Conservation (phyloP, 1,140 invertebrate genomes). For the Heliothis virescens region DNA sequence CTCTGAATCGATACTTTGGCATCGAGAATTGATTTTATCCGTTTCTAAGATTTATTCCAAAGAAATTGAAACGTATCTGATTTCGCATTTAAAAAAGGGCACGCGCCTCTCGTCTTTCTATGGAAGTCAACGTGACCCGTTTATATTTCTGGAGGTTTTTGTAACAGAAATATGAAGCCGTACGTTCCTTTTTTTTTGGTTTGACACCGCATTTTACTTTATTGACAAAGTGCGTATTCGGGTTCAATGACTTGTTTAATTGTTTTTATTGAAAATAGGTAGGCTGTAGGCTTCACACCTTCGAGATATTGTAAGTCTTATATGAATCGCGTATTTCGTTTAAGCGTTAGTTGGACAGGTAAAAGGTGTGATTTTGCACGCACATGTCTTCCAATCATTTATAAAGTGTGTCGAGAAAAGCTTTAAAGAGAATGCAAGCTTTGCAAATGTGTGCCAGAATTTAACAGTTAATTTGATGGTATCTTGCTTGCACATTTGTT, state of each 20-base stretch:
- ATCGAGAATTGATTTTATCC: slow-evolving; percentile 12
- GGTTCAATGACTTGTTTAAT: not conserved
- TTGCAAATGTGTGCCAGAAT: not conserved
- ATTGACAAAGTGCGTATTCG: not conserved
- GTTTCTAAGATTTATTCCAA: not conserved
- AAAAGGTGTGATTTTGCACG: slow-evolving; percentile 49
- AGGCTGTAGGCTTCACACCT: no score
- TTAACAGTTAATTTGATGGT: slow-evolving; percentile 4
- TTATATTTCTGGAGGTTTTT: not conserved
- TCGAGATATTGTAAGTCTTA: no score
- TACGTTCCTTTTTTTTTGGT: not conserved
- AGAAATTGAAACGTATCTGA: slow-evolving; percentile 10
- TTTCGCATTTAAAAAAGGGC: slow-evolving; percentile 37
- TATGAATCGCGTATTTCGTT: not conserved
- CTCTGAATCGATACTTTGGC: not conserved
- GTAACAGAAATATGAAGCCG: slow-evolving; percentile 7
- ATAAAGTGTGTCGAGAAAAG: slow-evolving; percentile 42
- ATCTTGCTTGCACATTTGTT: not conserved
- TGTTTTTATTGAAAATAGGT: not conserved
- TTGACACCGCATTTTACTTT: not conserved
- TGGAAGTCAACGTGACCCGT: not conserved
- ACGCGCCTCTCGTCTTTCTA: not conserved
- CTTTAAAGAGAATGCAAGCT: slow-evolving; percentile 35
- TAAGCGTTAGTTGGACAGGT: slow-evolving; percentile 8
- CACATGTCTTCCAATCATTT: slow-evolving; percentile 37